Evolutionary conservation across 2,113 vertebrate genomes (phyloP), one percentile per base, ranked within the genome.

Genomic region (Melanerpes aurifrons): DNA sequence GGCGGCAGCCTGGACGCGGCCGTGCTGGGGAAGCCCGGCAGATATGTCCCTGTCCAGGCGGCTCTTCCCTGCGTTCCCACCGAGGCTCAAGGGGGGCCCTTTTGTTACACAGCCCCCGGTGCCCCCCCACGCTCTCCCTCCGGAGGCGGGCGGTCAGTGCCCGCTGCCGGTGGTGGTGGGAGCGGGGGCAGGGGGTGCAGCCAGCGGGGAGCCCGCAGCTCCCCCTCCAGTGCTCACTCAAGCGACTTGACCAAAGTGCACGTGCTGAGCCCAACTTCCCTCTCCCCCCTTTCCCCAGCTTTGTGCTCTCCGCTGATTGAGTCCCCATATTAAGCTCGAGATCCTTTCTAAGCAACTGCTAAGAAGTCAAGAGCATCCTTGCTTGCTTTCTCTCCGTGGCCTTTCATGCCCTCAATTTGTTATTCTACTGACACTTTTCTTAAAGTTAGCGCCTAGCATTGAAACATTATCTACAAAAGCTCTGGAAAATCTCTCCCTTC

Each of bases 311-410:
- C 66, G 43, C 90, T 76, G 86, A 97, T 93, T 90, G 95, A 96
- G 89, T 67, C 85, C 82, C 88, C 88, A 71, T 81, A 89, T 97
- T 96, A 95, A 97, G 95, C 97, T 77, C 87, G 95, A 94, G 95
- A 89, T 95, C 94, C 94, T 97, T 96, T 94, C 97, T 96, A 94
- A 97, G 92, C 93, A 91, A 96, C 93, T 92, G 96, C 96, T 97
- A 96, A 97, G 97, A 98, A 98, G 97, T 98, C 97, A 98, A 98
- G 97, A 98, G 97, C 97, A 96, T 97, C 96, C 93, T 96, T 85
- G 87, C 96, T 90, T 83, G 97, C 96, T 92, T 95, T 96, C 96
- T 97, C 93, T 86, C 87, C 63, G 86, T 92, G 91, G 97, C 97
- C 96, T 98, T 97, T 98, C 96, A 97, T 89, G 95, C 91, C 82